A percentile compares a stretch with the other conserved stretches of the same genome.
Conservation (phyloP, 2,888 invertebrate genomes). For the Dolichomitus sp. region DNA sequence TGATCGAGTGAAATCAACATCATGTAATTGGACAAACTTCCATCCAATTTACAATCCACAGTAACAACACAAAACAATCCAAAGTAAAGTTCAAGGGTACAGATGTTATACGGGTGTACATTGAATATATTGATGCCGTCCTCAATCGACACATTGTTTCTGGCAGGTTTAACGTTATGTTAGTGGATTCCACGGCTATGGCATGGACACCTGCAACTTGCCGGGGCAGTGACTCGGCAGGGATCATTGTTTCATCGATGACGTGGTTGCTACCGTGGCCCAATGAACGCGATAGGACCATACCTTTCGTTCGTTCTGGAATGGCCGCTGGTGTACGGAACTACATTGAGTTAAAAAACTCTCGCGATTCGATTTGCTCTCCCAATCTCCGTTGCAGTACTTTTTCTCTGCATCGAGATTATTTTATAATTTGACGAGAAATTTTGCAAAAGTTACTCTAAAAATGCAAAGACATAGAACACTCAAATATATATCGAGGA, state of each 20-base stretch:
- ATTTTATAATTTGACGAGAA: neutral
- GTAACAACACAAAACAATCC: too few relatives aligned
- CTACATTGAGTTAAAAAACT: neutral
- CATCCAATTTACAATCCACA: neutral
- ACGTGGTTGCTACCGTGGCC: conserved; percentile 25
- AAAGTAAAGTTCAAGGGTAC: neutral
- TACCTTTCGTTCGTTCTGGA: neutral
- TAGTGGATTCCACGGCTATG: neutral
- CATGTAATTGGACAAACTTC: conserved; percentile 9
- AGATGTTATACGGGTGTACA: neutral
- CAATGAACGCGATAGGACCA: neutral
- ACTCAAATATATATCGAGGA: neutral
- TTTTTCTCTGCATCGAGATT: neutral
- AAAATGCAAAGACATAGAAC: neutral
- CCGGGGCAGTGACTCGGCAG: conserved; percentile 38
- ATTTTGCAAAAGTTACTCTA: neutral
- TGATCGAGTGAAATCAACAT: neutral
- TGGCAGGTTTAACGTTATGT: neutral
- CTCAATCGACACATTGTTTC: neutral
- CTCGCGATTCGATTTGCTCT: neutral
- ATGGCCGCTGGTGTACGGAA: neutral
- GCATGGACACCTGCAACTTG: conserved; percentile 34
- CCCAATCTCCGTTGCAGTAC: neutral
- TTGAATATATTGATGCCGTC: neutral
- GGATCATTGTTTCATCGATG: conserved; percentile 44